phyloP scores from a whole-genome alignment of 2,888 invertebrate species.

The Amblyjoppa fuscipennis region DNA sequence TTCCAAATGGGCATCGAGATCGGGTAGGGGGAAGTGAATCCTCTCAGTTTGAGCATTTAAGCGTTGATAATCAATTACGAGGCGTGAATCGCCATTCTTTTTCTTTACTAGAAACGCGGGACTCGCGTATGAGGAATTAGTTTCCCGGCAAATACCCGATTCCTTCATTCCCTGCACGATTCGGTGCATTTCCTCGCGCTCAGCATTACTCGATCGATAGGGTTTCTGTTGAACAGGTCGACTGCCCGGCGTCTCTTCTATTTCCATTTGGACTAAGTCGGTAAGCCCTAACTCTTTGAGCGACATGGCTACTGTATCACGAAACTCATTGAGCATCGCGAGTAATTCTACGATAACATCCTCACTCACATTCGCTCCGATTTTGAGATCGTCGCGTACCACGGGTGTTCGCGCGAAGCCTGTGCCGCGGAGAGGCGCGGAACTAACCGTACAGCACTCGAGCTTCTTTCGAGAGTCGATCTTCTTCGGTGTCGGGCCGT shows the following conservation, averaged over 20 bases:
- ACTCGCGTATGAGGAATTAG: slow-evolving; percentile 50
- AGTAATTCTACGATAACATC: slow-evolving; percentile 12
- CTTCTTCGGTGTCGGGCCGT: background rate
- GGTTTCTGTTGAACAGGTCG: slow-evolving; percentile 39
- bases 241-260: slow-evolving; percentile 15
- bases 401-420: background rate
- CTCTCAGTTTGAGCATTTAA: slow-evolving; percentile 47
- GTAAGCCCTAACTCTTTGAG: slow-evolving; percentile 43
- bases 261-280: slow-evolving; percentile 39
- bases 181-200: slow-evolving; percentile 43
- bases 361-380: background rate
- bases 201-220: slow-evolving; percentile 19
- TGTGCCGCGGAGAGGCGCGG: background rate
- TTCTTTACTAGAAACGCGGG: slow-evolving; percentile 59
- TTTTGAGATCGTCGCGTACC: background rate
- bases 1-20: slow-evolving; percentile 48
- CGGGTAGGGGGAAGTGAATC: slow-evolving; percentile 53
- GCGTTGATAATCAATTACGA: slow-evolving; percentile 55
- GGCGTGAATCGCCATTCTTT: slow-evolving; percentile 47
- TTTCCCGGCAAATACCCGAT: slow-evolving; percentile 36
- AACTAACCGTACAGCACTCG: background rate
- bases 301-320: slow-evolving; percentile 30
- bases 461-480: slow-evolving; percentile 2
- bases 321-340: slow-evolving; percentile 36
- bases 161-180: slow-evolving; percentile 38